These are phyloP conservation scores for Chelmon rostratus DNA, from an alignment of 2,797 vertebrate genomes.

Conservation along the genomic window DNA sequence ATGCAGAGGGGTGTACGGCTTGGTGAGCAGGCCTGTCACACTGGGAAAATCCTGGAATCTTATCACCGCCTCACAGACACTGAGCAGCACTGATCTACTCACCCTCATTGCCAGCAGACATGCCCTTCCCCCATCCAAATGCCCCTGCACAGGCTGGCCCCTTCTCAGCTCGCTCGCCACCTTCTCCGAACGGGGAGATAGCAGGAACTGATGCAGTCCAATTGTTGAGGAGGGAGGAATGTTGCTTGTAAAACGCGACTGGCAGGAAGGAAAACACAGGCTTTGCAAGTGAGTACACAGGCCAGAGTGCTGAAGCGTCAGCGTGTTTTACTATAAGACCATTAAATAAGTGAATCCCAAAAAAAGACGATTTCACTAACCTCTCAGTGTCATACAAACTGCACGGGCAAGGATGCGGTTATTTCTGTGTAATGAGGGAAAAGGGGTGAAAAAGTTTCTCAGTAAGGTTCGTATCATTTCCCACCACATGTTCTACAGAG, in stretches of 20 bases:
- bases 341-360: constrained; percentile 1
- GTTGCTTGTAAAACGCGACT: constrained; percentile 64
- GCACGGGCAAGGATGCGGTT: background rate
- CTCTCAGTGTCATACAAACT: background rate
- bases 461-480: background rate
- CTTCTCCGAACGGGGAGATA: constrained; percentile 76
- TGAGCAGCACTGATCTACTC: constrained; percentile 87
- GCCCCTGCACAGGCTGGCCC: constrained; percentile 78
- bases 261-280: constrained; percentile 52
- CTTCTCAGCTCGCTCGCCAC: constrained; percentile 72
- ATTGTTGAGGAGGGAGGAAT: constrained; percentile 77
- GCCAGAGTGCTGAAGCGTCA: constrained; percentile 21
- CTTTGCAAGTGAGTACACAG: constrained; percentile 24
- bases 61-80: constrained; percentile 88
- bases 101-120: constrained; percentile 86
- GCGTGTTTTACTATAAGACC: background rate
- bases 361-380: background rate
- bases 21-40: constrained; percentile 87
- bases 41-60: constrained; percentile 89
- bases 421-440: background rate
- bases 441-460: constrained; percentile 2
- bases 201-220: constrained; percentile 79
- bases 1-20: constrained; percentile 76
- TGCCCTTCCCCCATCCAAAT: constrained; percentile 82
- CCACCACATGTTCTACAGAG: background rate